Evolutionary conservation across 2,888 invertebrate genomes (phyloP).

Genomic region (Erpobdella octoculata): DNA sequence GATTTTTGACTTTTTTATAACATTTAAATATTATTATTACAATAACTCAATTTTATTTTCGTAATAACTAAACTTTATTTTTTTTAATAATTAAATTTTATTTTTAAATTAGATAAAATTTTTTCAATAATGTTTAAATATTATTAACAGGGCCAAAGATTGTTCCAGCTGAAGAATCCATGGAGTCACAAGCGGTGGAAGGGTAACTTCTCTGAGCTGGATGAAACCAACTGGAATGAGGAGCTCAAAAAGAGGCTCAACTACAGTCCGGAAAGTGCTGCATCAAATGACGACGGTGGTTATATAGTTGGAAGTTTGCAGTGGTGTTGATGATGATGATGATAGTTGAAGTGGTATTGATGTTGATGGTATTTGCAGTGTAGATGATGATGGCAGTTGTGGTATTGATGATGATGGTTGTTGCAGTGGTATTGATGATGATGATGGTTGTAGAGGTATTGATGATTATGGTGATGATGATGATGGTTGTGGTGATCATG

Average conservation of each 20-base stretch:
- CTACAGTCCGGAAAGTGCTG: constrained; percentile 80
- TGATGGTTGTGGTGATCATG: too few species aligned
- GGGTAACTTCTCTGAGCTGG: constrained; percentile 83
- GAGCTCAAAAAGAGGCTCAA: constrained; percentile 64
- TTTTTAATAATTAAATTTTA: not conserved
- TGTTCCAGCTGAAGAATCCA: constrained; percentile 87
- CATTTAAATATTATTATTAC: not conserved
- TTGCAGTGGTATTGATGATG: too few species aligned
- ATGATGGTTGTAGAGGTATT: too few species aligned
- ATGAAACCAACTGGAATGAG: constrained; percentile 72
- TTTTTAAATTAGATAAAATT: not conserved
- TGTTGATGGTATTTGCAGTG: not conserved
- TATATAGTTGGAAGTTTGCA: not conserved
- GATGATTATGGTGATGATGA: too few species aligned
- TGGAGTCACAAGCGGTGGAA: constrained; percentile 96
- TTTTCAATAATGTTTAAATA: not conserved
- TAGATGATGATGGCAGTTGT: not conserved
- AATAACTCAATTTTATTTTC: not conserved
- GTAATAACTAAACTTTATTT: not conserved
- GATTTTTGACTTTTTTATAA: not conserved
- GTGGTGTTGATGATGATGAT: not conserved
- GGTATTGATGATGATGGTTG: too few species aligned
- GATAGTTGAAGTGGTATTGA: constrained; percentile 1
- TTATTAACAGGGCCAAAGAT: constrained; percentile 63
- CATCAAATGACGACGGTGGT: constrained; percentile 77